A percentile compares a stretch with the other conserved stretches of the same genome.
phyloP scores from a whole-genome alignment of 1,140 invertebrate species.

The Drepana arcuata region DNA sequence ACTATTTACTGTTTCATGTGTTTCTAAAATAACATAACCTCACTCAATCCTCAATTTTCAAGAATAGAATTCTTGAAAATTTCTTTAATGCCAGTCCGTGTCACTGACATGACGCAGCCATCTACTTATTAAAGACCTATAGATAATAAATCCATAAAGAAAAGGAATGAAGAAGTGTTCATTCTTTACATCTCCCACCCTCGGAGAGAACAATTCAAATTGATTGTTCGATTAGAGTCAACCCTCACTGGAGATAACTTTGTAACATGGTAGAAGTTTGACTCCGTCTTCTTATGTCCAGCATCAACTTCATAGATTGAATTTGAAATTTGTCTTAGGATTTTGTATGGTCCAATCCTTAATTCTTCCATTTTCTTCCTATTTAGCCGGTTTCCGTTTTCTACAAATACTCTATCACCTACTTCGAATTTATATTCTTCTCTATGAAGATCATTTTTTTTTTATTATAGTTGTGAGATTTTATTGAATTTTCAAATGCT shows the following conservation, averaged over 20 bases:
- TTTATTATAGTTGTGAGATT: slow-evolving; percentile 15
- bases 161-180: no score
- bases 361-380: not conserved
- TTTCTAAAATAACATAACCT: no score
- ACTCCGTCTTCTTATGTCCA: not conserved
- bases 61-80: no score
- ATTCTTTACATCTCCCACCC: not conserved
- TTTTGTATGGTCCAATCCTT: not conserved
- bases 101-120: no score
- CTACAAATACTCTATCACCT: not conserved
- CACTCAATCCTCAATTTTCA: no score
- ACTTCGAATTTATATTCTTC: not conserved
- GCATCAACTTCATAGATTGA: not conserved
- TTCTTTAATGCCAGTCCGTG: no score
- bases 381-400: not conserved
- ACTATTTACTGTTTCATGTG: no score
- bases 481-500: no score
- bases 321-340: not conserved
- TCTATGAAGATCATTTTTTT: slow-evolving; percentile 10
- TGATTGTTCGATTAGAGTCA: not conserved
- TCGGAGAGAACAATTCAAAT: not conserved
- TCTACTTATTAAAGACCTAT: no score
- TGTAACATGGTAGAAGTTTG: not conserved
- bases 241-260: not conserved
- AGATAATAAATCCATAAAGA: no score